These are phyloP conservation scores for Dolichotis patagonum DNA, from an alignment of 2,113 vertebrate genomes.

Conservation along the genomic window DNA sequence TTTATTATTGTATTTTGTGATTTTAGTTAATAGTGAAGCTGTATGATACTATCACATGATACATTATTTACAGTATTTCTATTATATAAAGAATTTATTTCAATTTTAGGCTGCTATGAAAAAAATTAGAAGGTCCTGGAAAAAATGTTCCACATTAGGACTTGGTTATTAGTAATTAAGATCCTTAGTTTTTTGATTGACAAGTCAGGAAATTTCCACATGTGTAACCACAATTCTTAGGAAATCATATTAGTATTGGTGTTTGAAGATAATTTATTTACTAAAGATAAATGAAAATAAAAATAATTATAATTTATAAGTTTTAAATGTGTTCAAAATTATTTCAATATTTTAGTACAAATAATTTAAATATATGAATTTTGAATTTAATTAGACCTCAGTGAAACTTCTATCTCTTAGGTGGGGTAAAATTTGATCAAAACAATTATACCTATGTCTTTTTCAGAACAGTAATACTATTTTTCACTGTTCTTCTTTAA, in stretches of 20 bases:
- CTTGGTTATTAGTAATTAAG: slow-evolving; percentile 1
- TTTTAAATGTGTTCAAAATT: not conserved
- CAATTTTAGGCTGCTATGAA: not conserved
- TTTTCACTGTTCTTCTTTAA: slow-evolving; percentile 9
- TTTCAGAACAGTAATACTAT: not conserved
- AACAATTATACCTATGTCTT: not conserved
- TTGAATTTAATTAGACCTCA: slow-evolving; percentile 6
- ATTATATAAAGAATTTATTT: not conserved
- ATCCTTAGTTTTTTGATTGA: not conserved
- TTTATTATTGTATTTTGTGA: not conserved
- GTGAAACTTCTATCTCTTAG: not conserved
- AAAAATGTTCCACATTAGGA: not conserved
- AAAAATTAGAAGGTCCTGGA: not conserved
- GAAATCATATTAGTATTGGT: not conserved
- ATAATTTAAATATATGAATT: not conserved
- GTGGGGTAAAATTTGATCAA: not conserved
- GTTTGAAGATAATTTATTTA: not conserved
- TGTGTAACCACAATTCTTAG: slow-evolving; percentile 8
- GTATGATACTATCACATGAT: not conserved
- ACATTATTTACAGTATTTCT: slow-evolving; percentile 13
- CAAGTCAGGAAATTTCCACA: not conserved
- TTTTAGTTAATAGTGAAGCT: not conserved
- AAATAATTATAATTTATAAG: not conserved
- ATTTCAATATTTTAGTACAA: slow-evolving; percentile 22
- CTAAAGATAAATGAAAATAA: not conserved